Evolutionary conservation across 1,140 invertebrate genomes (phyloP).

Genomic region (Rhopalosiphum maidis): DNA sequence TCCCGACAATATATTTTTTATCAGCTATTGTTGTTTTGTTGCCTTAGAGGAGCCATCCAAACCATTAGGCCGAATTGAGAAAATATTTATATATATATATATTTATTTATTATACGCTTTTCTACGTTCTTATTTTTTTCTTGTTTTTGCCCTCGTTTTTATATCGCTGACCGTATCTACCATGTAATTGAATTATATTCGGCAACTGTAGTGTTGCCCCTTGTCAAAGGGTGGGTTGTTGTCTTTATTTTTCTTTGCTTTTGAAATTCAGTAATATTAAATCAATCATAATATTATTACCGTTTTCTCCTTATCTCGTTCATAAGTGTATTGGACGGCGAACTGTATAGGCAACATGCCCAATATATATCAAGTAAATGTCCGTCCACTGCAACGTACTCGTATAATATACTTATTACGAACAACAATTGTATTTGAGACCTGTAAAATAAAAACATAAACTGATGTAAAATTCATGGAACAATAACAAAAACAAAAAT

Average conservation of each 20-base stretch:
- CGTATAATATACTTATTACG: not conserved
- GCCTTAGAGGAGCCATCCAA: slow-evolving; percentile 53
- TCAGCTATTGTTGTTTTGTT: slow-evolving; percentile 57
- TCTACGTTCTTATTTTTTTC: slow-evolving; percentile 29
- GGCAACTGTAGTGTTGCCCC: slow-evolving; percentile 38
- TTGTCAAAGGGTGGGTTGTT: slow-evolving; percentile 54
- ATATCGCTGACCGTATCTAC: slow-evolving; percentile 49
- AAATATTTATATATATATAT: slow-evolving; percentile 55
- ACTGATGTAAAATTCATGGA: not conserved
- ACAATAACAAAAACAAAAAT: not conserved
- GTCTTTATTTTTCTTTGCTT: slow-evolving; percentile 51
- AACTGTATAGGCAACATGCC: slow-evolving; percentile 34
- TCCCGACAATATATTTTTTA: slow-evolving; percentile 55
- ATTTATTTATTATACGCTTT: slow-evolving; percentile 9
- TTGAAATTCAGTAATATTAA: slow-evolving; percentile 54
- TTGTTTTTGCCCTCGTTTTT: slow-evolving; percentile 57
- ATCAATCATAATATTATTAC: slow-evolving; percentile 58
- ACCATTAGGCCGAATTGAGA: slow-evolving; percentile 57
- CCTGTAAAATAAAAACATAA: slow-evolving; percentile 3
- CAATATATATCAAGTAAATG: not conserved
- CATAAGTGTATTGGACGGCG: slow-evolving; percentile 50
- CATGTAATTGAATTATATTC: slow-evolving; percentile 56
- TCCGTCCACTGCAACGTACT: not conserved
- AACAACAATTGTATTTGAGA: not conserved
- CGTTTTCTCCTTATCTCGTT: slow-evolving; percentile 52